Base-by-base conservation (phyloP, 2,113 vertebrate species). In the Miniopterus natalensis region DNA sequence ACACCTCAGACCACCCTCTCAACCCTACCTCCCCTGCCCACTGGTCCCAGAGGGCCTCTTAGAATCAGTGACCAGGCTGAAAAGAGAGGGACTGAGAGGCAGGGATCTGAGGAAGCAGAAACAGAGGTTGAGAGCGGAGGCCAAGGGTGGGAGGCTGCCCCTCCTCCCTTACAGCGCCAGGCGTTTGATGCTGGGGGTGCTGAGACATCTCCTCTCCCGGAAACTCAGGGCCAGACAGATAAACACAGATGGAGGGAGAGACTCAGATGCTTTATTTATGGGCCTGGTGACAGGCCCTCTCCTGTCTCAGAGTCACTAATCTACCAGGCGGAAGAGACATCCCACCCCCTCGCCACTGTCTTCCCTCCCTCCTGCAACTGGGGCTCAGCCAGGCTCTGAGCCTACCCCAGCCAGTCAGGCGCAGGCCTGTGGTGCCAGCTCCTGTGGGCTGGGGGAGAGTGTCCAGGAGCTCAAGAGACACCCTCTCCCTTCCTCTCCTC, bases 191-290 rank as follows among this genome's bases (percentile, higher is more conserved):
- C 94, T 73, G 55, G 94, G 96, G 96, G 61, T 94, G 83, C 89
- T 23, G 91, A 96, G 94, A 96, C 95, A 92, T 84, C 94, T 91
- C 95, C 95, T 93, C 86, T 91, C 94, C 92, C 97, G 97, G 98
- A 98, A 98, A 95, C 97, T 70, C 42, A 23, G 92, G 96, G 97
- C 95, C 96, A 98, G 98, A 98, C 98, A 96, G 98, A 98, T 98
- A 98, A 98, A 98, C 97, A 98, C 97, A 98, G 98, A 97, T 97
- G 98, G 94, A 97, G 94, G 88, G 88, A 95, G 94, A 97, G 94
- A 94, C 95, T 96, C 93, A 3, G 80, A 96, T 97, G 94, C 97
- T 97, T 98, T 98, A 98, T 98, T 98, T 98, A 98, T 98, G 97
- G 98, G 97, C 90, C 93, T 2, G 29, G 97, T 97, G 98, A 98